Evolutionary conservation across 2,797 vertebrate genomes (phyloP).

Genomic region (Manis javanica): DNA sequence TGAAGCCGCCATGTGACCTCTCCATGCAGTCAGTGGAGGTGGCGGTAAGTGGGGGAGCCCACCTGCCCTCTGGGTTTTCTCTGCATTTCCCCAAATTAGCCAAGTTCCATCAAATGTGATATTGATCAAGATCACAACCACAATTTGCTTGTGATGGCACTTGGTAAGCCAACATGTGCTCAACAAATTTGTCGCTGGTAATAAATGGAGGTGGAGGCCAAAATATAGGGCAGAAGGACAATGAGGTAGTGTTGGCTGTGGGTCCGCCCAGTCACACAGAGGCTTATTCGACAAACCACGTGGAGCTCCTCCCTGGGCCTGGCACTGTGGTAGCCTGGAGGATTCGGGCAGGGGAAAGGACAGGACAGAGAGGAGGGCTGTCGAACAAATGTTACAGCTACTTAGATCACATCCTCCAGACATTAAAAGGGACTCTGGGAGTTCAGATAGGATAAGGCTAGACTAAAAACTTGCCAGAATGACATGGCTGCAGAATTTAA

Average conservation of each 20-base stretch:
- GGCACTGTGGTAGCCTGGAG: not conserved
- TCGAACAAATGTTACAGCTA: not conserved
- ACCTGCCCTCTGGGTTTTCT: not conserved
- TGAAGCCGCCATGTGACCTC: conserved; percentile 91
- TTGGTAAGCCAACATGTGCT: not conserved
- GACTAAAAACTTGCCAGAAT: not conserved
- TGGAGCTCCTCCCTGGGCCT: not conserved
- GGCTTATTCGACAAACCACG: not conserved
- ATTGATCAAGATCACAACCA: not conserved
- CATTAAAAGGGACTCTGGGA: not conserved
- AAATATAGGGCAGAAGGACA: not conserved
- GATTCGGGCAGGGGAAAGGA: not conserved
- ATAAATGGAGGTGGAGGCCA: not conserved
- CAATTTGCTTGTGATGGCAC: not conserved
- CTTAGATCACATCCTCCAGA: not conserved
- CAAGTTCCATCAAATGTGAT: not conserved
- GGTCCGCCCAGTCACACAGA: not conserved
- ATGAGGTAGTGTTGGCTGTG: not conserved
- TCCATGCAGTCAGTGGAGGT: conserved; percentile 93
- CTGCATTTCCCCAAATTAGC: too few relatives aligned
- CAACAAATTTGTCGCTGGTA: not conserved
- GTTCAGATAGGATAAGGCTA: not conserved
- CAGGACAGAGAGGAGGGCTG: not conserved
- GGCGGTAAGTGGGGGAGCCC: conserved; percentile 86
- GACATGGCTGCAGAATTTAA: not conserved